Base-by-base conservation (phyloP, 2,888 invertebrate genomes). In the Calephelis perditalis region DNA sequence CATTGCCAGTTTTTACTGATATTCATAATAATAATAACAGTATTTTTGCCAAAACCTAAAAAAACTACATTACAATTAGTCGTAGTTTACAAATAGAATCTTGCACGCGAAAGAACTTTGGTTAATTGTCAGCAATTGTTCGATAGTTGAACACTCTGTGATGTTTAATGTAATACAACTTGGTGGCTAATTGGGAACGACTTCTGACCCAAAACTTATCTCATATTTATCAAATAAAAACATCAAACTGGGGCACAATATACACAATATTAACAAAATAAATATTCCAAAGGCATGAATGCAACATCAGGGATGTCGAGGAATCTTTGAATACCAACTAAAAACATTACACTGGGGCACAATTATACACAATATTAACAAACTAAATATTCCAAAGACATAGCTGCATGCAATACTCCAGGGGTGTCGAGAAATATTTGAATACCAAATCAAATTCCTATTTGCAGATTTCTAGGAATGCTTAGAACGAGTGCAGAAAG, bases 61-160 rank as follows among this genome's bases (percentile, higher is more conserved):
- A 40, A 8, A 47, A 3, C 26, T 26, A 26, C 58, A 61, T 59
- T 58, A 36, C 62, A 65, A 3, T 58, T 63, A 65, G 61, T 65
- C 77, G 76, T 76, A 84, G 82, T 82, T 78, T 82, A 75, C 73
- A 78, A 80, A 82, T 78, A 77, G 79, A 76, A 73, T 73, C 76
- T 77, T 78, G 71, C 85, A 86, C 91, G 91, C 84, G 80, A 89
- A 88, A 81, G 86, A 86, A 82, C 80, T 82, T 77, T 81, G 77
- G 77, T 83, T 88, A 82, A 89, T 89, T 86, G 81, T 79, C 73
- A 78, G 83, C 86, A 86, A 88, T 87, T 87, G 85, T 82, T 82
- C 73, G 80, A 82, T 77, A 77, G 78, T 76, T 72, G 78, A 78
- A 83, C 85, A 91, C 90, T 86, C 92, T 86, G 83, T 79, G 79